These are phyloP conservation scores for Fukomys damarensis DNA, from an alignment of 2,113 vertebrate genomes.

Conservation along the genomic window DNA sequence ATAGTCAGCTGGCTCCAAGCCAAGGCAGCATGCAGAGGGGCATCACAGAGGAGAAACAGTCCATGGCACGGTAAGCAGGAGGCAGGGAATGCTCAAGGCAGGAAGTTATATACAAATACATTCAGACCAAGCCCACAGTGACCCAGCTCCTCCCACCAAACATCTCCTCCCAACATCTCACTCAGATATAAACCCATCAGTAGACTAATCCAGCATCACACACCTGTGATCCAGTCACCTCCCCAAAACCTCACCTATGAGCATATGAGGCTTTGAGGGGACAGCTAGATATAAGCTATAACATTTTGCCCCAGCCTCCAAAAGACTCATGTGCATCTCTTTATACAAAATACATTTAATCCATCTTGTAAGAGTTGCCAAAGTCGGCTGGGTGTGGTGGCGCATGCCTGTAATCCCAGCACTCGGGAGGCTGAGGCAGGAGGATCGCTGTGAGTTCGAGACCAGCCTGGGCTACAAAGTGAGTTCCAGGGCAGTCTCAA, in stretches of 20 bases:
- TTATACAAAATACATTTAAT: not conserved
- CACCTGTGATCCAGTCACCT: not conserved
- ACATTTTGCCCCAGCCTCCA: not conserved
- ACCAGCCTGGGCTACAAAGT: too few species aligned
- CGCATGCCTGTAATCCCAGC: too few species aligned
- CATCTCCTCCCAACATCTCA: not conserved
- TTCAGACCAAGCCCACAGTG: not conserved
- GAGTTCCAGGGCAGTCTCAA: too few species aligned
- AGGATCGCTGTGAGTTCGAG: too few species aligned
- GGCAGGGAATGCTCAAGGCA: not conserved
- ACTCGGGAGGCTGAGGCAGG: too few species aligned
- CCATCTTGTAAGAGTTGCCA: not conserved
- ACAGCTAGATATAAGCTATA: not conserved
- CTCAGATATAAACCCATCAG: not conserved
- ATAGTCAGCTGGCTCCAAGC: not conserved
- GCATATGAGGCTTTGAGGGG: not conserved
- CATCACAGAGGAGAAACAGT: not conserved
- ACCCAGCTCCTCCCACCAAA: not conserved
- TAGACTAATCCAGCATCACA: not conserved
- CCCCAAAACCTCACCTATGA: not conserved
- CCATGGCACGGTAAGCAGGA: too few species aligned
- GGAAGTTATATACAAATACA: not conserved
- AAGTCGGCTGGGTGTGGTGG: too few species aligned
- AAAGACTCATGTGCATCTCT: not conserved
- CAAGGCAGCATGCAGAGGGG: not conserved